phyloP scores from a whole-genome alignment of 2,888 invertebrate species.

The Sphinx pinastri region DNA sequence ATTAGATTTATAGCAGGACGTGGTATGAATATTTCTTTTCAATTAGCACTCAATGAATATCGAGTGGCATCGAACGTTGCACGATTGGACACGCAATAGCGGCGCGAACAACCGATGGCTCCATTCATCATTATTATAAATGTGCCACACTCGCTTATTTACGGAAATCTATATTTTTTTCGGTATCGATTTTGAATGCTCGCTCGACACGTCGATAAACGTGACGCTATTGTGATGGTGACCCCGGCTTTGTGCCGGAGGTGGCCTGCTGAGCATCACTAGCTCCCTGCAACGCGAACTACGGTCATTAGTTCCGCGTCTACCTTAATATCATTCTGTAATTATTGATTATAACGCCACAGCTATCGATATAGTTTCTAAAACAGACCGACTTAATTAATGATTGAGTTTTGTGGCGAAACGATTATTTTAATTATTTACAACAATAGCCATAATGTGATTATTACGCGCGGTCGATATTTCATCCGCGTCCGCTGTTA shows the following conservation, averaged over 20 bases:
- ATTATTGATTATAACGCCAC: constrained; percentile 81
- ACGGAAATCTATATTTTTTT: constrained; percentile 85
- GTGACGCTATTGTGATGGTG: constrained; percentile 77
- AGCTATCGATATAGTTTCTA: constrained; percentile 65
- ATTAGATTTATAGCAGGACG: constrained; percentile 75
- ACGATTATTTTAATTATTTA: constrained; percentile 63
- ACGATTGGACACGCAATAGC: constrained; percentile 79
- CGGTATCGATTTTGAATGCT: constrained; percentile 77
- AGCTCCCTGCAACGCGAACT: constrained; percentile 55
- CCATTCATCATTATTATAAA: constrained; percentile 84
- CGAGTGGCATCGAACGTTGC: constrained; percentile 66
- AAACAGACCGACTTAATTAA: constrained; percentile 70
- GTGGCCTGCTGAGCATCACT: constrained; percentile 66
- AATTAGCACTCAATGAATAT: constrained; percentile 77
- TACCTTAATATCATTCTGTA: constrained; percentile 71
- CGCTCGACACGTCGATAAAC: constrained; percentile 79
- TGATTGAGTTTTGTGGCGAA: constrained; percentile 51
- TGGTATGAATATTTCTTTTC: constrained; percentile 75
- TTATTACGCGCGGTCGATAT: constrained; percentile 32
- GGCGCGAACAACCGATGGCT: constrained; percentile 70
- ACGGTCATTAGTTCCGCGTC: constrained; percentile 77
- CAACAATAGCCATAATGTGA: constrained; percentile 50
- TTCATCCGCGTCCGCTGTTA: constrained; percentile 48
- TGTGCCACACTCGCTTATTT: constrained; percentile 83
- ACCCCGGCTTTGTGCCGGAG: constrained; percentile 69